phyloP scores from a whole-genome alignment of 2,888 invertebrate species.

The Leistus spinibarbis region DNA sequence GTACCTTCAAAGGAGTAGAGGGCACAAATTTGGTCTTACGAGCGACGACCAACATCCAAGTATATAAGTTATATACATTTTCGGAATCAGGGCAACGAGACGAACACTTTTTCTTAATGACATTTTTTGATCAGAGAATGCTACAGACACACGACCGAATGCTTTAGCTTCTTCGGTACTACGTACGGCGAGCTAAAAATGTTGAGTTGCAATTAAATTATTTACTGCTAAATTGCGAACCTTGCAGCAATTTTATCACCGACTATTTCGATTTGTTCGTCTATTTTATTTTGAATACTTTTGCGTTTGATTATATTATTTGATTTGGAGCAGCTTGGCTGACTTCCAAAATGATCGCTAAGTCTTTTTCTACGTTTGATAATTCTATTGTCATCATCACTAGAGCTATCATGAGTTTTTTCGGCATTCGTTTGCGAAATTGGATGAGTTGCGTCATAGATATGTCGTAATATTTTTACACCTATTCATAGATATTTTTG shows the following conservation, averaged over 20 bases:
- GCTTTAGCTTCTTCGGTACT: too few relatives aligned
- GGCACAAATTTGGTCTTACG: too few relatives aligned
- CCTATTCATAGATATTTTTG: slow-evolving; percentile 53
- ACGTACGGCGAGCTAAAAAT: too few relatives aligned
- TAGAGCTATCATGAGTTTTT: neutral
- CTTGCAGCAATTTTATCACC: slow-evolving; percentile 45
- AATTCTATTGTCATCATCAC: slow-evolving; percentile 40
- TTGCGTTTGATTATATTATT: neutral
- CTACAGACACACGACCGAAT: too few relatives aligned
- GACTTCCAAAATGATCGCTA: slow-evolving; percentile 9
- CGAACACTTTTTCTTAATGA: too few relatives aligned
- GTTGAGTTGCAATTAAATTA: slow-evolving; percentile 34
- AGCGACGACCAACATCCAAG: too few relatives aligned
- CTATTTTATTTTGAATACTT: neutral
- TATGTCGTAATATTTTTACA: slow-evolving; percentile 66
- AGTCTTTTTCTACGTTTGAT: slow-evolving; percentile 28
- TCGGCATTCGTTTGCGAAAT: slow-evolving; percentile 50
- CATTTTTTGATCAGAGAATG: too few relatives aligned
- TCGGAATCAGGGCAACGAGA: too few relatives aligned
- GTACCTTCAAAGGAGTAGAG: too few relatives aligned
- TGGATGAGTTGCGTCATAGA: slow-evolving; percentile 74
- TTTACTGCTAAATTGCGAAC: slow-evolving; percentile 45
- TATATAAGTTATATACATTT: too few relatives aligned
- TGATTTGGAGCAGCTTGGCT: neutral
- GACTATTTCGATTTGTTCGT: slow-evolving; percentile 44